A percentile compares a stretch with the other conserved stretches of the same genome.
Conservation (phyloP, 2,888 invertebrate species). For the Spialia ferax region DNA sequence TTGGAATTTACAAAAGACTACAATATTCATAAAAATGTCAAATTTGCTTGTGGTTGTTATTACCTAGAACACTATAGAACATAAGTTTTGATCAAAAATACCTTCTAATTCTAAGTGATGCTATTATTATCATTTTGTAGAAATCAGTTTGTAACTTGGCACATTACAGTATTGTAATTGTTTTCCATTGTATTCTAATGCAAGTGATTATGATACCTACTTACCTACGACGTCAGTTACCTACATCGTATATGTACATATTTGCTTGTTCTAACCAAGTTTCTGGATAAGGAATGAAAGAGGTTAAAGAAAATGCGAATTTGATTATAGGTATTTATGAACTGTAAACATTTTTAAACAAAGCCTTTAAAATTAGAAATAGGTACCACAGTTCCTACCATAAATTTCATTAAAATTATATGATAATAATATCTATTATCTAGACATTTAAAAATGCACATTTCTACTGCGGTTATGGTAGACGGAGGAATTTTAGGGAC, state of each 20-base stretch:
- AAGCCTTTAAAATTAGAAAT: neutral
- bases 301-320: neutral
- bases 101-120: constrained; percentile 26
- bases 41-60: no score
- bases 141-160: constrained; percentile 28
- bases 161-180: constrained; percentile 37
- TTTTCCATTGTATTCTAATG: constrained; percentile 37
- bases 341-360: neutral
- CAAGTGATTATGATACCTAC: constrained; percentile 23
- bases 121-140: constrained; percentile 33
- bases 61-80: no score
- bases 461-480: no score
- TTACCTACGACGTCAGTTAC: constrained; percentile 29
- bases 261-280: constrained; percentile 11
- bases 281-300: constrained; percentile 13
- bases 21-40: no score
- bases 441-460: no score
- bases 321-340: neutral
- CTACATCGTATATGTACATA: constrained; percentile 11
- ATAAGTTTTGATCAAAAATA: constrained; percentile 10
- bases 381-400: no score
- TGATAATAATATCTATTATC: no score
- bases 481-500: no score
- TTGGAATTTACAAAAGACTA: no score
- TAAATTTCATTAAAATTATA: no score